phyloP scores from a whole-genome alignment of 2,797 vertebrate genomes.

The Danio tinwini region DNA sequence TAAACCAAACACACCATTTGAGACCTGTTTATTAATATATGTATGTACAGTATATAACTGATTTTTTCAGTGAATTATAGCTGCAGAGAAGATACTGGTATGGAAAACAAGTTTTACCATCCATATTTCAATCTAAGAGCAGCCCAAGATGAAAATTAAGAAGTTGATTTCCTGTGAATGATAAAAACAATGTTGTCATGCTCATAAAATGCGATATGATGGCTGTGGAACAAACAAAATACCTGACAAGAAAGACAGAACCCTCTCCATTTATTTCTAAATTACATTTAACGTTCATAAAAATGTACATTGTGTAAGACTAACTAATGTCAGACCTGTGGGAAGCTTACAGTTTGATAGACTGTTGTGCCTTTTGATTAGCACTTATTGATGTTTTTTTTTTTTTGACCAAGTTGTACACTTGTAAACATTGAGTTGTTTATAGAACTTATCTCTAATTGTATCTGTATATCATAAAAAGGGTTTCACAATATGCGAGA shows the following conservation, averaged over 20 bases:
- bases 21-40: background rate
- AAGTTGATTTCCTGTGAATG: background rate
- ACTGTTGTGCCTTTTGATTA: constrained; percentile 14
- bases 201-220: background rate
- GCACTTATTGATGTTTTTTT: background rate
- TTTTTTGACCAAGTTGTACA: background rate
- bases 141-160: background rate
- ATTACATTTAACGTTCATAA: background rate
- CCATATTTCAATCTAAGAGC: background rate
- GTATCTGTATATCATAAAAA: constrained; percentile 33
- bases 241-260: background rate
- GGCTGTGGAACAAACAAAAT: background rate
- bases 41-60: background rate
- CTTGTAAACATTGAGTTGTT: background rate
- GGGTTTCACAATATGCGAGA: constrained; percentile 14
- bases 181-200: background rate
- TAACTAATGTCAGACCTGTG: background rate
- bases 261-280: background rate
- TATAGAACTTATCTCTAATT: background rate
- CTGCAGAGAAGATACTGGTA: background rate
- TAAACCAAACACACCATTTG: constrained; percentile 39
- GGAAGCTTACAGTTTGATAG: background rate
- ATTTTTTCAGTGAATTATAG: background rate
- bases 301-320: background rate
- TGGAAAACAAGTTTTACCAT: background rate